Conservation (phyloP, 2,113 vertebrate species). For the Chaenocephalus aceratus region DNA sequence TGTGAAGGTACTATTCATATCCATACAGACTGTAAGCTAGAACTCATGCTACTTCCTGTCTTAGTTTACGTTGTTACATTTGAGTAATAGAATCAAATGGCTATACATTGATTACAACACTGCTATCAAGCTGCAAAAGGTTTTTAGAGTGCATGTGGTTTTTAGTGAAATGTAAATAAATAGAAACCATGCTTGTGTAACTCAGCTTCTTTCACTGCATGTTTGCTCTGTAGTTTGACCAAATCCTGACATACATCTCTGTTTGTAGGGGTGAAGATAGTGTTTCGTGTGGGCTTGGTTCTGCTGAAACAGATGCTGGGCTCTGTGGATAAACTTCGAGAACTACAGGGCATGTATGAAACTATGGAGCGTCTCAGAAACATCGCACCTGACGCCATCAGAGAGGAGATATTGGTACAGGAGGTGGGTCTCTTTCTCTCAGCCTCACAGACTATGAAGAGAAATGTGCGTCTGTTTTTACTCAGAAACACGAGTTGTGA, state of each 20-base stretch:
- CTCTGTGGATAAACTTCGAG: slow-evolving; percentile 90
- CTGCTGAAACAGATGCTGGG: slow-evolving; percentile 90
- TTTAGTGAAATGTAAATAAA: too few relatives aligned
- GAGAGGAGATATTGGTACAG: slow-evolving; percentile 88
- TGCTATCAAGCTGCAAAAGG: too few relatives aligned
- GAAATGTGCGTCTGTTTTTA: slow-evolving; percentile 55
- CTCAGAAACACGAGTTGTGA: slow-evolving; percentile 41
- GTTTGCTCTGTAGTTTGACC: background rate
- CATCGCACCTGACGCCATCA: slow-evolving; percentile 86
- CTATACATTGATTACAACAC: too few relatives aligned
- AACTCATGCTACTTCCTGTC: too few relatives aligned
- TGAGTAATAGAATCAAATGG: too few relatives aligned
- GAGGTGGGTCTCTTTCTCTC: slow-evolving; percentile 81
- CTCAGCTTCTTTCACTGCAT: too few relatives aligned
- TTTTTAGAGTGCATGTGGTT: too few relatives aligned
- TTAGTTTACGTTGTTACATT: too few relatives aligned
- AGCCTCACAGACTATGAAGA: background rate
- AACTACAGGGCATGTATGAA: slow-evolving; percentile 94
- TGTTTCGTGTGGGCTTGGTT: slow-evolving; percentile 92
- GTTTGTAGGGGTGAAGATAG: slow-evolving; percentile 90
- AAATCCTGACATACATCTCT: background rate
- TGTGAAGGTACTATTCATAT: slow-evolving; percentile 87
- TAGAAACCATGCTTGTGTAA: too few relatives aligned
- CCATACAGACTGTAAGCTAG: accelerated
- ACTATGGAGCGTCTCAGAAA: slow-evolving; percentile 94